A percentile compares a stretch with the other conserved stretches of the same genome.
phyloP scores from a whole-genome alignment of 2,113 vertebrate species.

The Podiceps cristatus region DNA sequence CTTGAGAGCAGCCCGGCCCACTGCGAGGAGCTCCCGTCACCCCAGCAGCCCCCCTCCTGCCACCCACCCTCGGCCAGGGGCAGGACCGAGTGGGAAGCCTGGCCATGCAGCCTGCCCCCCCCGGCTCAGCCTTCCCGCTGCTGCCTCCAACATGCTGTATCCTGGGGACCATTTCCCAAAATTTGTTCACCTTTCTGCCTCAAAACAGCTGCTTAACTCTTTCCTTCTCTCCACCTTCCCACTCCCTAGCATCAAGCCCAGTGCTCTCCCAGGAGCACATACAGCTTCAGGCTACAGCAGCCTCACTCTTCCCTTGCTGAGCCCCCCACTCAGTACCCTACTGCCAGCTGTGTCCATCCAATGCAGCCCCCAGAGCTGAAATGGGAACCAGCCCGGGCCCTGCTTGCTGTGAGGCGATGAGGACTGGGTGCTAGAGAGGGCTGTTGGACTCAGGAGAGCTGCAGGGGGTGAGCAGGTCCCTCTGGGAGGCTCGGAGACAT shows the following conservation, averaged over 20 bases:
- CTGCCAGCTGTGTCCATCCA: not conserved
- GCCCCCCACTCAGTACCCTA: too few relatives aligned
- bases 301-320: fast-evolving
- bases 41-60: not conserved
- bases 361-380: fast-evolving
- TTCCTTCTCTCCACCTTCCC: not conserved
- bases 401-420: not conserved
- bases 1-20: not conserved
- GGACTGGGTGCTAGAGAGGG: not conserved
- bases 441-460: not conserved
- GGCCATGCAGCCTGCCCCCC: too few relatives aligned
- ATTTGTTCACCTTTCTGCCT: not conserved
- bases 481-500: not conserved
- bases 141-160: not conserved
- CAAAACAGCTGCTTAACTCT: not conserved
- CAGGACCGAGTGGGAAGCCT: too few relatives aligned
- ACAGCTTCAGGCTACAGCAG: not conserved
- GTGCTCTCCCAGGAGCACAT: not conserved
- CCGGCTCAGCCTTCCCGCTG: not conserved
- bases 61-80: fast-evolving
- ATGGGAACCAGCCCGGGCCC: not conserved
- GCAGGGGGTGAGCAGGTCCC: not conserved
- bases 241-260: not conserved
- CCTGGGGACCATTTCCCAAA: not conserved
- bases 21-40: not conserved